Evolutionary conservation across 1,140 invertebrate species (phyloP).

Genomic region (Drosophila albomicans): DNA sequence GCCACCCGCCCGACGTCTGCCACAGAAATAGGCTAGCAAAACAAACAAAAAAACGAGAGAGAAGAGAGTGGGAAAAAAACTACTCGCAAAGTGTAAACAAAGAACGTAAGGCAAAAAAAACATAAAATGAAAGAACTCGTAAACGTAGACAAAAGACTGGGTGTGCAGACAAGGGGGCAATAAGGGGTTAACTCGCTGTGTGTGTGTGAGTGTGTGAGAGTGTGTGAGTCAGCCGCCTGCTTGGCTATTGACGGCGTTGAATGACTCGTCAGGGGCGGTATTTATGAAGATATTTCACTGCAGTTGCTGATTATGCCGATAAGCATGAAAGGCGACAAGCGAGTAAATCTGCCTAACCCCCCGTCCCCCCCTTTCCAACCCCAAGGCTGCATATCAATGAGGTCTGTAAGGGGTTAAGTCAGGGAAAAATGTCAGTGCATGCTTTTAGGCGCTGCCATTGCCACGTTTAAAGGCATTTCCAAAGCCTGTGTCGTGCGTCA

Average conservation of each 20-base stretch:
- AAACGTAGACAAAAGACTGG: conserved; percentile 23
- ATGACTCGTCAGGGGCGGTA: conserved; percentile 42
- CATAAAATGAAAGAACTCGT: conserved; percentile 32
- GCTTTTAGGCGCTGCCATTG: conserved; percentile 19
- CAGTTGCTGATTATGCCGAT: conserved; percentile 68
- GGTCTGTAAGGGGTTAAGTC: conserved; percentile 15
- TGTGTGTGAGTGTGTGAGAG: too few species aligned
- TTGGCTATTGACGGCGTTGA: conserved; percentile 42
- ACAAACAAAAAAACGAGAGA: conserved; percentile 47
- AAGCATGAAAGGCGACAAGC: conserved; percentile 65
- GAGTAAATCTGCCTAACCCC: conserved; percentile 23
- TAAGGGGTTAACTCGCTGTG: conserved; percentile 68
- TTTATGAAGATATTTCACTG: conserved; percentile 74
- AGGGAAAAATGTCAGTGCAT: conserved; percentile 44
- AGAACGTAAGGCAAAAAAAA: conserved; percentile 18
- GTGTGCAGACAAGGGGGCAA: conserved; percentile 16
- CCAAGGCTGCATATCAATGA: conserved; percentile 68
- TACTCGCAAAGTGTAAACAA: conserved; percentile 28
- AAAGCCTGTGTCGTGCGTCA: conserved; percentile 66
- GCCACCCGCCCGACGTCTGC: conserved; percentile 43
- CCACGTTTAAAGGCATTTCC: conserved; percentile 65
- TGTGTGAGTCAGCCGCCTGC: conserved; percentile 57
- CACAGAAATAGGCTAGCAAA: conserved; percentile 67
- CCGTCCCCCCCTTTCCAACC: background rate
- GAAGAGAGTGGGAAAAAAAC: conserved; percentile 33